Evolutionary conservation across 2,888 invertebrate species (phyloP), one percentile per base, ranked within the genome.

Genomic region (Sepioteuthis lessoniana): DNA sequence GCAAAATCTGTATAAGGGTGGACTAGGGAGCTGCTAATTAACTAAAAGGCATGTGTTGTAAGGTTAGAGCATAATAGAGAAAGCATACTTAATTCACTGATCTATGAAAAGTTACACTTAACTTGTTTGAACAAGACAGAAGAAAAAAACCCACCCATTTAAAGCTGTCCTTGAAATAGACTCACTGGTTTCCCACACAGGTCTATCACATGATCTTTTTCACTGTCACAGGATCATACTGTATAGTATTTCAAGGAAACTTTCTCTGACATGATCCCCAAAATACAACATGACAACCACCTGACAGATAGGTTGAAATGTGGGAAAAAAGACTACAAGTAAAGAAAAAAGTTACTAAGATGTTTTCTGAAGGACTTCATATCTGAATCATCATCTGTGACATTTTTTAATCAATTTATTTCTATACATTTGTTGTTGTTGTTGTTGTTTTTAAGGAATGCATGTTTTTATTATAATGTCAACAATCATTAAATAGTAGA

Each of bases 51-150:
- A 76, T n/a, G 4, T n/a, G 16, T 76, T 76, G n/a, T 76, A 76
- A 76, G 76, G 76, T 76, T n/a, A 76, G 76, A n/a, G n/a, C n/a
- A 76, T n/a, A 76, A n/a, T n/a, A 76, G 76, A 76, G n/a, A 76
- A 76, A n/a, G 76, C n/a, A 76, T 76, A n/a, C 76, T 76, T 76
- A 76, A 76, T 76, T 76, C n/a, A 35, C n/a, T 76, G 76, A 76
- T n/a, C n/a, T 76, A 55, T 55, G 55, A 55, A 55, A 55, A 55
- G 76, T 76, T 76, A 76, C 76, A 76, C 16, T 76, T 25, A 76
- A 76, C 76, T 16, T 76, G 76, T 76, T 76, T 76, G 76, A n/a
- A 76, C 76, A 76, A 76, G 76, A 76, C 76, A n/a, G n/a, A n/a
- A 13, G 13, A 35, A 25, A 76, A n/a, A n/a, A 13, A 76, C n/a